Conservation (phyloP, 2,797 vertebrate species). For the Platalea minor region DNA sequence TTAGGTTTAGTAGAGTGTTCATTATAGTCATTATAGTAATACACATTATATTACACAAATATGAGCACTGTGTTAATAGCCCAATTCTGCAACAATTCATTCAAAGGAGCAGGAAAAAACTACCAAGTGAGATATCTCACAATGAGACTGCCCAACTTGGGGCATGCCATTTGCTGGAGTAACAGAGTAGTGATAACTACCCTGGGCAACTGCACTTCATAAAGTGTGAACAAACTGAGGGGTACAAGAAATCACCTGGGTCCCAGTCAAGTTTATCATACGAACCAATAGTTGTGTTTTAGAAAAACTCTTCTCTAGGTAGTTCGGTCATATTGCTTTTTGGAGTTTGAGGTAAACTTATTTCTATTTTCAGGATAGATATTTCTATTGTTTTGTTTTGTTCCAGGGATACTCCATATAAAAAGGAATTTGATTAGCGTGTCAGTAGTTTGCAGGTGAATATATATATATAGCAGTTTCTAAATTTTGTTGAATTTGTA, state of each 20-base stretch:
- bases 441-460: background rate
- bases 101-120: background rate
- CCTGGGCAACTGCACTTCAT: background rate
- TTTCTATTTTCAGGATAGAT: background rate
- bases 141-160: background rate
- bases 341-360: background rate
- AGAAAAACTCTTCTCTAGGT: background rate
- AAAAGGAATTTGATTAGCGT: background rate
- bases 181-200: no score
- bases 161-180: background rate
- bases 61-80: background rate
- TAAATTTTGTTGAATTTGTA: background rate
- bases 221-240: background rate
- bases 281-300: background rate
- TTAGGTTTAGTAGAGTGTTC: constrained; percentile 40
- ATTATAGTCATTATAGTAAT: constrained; percentile 1
- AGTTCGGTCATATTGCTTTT: fast-evolving
- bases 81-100: background rate
- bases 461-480: background rate
- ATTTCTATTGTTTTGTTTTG: background rate
- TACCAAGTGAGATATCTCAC: background rate
- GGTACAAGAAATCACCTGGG: background rate
- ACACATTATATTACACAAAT: background rate
- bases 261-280: background rate
- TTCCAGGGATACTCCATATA: background rate